Evolutionary conservation across 2,888 invertebrate genomes (phyloP).

Genomic region (Caenorhabditis sulstoni): DNA sequence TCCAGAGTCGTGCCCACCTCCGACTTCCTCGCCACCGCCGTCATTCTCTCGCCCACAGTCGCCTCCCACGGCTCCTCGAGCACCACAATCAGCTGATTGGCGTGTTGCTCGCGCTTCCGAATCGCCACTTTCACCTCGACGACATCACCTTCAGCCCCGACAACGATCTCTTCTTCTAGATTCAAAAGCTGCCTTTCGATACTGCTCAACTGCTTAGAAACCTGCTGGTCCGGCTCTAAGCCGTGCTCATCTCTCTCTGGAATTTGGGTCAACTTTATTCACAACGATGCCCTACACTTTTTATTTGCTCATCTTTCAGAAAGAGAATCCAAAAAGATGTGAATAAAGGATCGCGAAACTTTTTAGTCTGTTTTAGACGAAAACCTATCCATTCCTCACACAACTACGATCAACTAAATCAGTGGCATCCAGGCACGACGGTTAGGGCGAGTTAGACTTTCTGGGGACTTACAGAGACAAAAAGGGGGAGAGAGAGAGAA

Average conservation of each 20-base stretch:
- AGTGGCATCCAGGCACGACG: conserved; percentile 52
- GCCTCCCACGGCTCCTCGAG: conserved; percentile 53
- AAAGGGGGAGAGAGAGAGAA: neutral
- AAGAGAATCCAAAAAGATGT: conserved; percentile 42
- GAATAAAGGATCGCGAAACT: conserved; percentile 40
- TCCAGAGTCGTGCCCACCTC: conserved; percentile 40
- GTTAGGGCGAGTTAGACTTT: conserved; percentile 38
- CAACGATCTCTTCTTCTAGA: conserved; percentile 33
- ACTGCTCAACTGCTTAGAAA: conserved; percentile 57
- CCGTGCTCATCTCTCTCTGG: conserved; percentile 52
- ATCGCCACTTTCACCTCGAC: conserved; percentile 48
- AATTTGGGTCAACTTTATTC: conserved; percentile 51
- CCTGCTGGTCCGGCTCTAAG: conserved; percentile 43
- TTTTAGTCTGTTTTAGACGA: conserved; percentile 51
- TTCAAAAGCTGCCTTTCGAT: conserved; percentile 53
- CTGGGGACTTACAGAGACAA: conserved; percentile 57
- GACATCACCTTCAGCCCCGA: conserved; percentile 40
- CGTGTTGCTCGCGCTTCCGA: conserved; percentile 48
- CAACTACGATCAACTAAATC: conserved; percentile 36
- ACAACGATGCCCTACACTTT: conserved; percentile 28
- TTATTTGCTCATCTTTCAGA: conserved; percentile 29
- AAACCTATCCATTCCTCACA: conserved; percentile 57
- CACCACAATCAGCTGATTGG: conserved; percentile 61
- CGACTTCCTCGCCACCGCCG: conserved; percentile 16
- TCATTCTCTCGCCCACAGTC: conserved; percentile 17